Base-by-base conservation (phyloP, 2,797 vertebrate genomes). In the Macropus fuliginosus region DNA sequence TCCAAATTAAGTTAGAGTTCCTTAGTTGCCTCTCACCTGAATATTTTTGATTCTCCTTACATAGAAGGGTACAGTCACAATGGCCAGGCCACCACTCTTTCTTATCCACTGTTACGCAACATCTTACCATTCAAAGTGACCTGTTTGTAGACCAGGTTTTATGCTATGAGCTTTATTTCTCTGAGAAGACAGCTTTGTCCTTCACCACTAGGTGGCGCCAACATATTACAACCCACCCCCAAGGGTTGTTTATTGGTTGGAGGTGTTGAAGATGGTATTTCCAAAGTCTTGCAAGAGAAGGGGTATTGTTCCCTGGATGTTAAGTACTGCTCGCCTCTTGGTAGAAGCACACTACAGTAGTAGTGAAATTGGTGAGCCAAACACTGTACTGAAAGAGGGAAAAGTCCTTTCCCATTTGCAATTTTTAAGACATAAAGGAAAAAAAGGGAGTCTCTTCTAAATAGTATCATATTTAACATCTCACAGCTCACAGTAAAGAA, bases 141-240 rank as follows among this genome's bases (percentile, higher is more conserved):
- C 21, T 87, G 24, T 87, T 50, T 46, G 40, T 87, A 50, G 40
- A 11, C 13, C 24, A 87, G 2, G n/a, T 6, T 50, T 87, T 27
- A 46, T 50, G 40, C 74, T 50, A 40, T 74, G 40, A 28, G 40
- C 74, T 50, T 81, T 46, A 11, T 74, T 74, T 87, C 40, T 28
- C 10, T 46, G 40, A 87, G 74, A 87, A 55, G 14, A 27, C n/a
- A 4, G 55, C 93, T 57, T 57, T 87, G n/a, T 27, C 46, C n/a
- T 21, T 56, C 27, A 91, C 96, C 98, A 94, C 97, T 95, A 98
- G 98, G 59, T 98, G 98, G 97, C 5, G 97, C 96, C 96, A 55
- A 52, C 40, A 96, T 93, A 96, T 96, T 96, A 91, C 92, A 94
- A 56, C 97, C 96, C 92, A 46, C 93, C 62, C 96, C 56, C 95